These are phyloP conservation scores for Drosophila lowei DNA, from an alignment of 1,140 invertebrate species.

Conservation along the genomic window DNA sequence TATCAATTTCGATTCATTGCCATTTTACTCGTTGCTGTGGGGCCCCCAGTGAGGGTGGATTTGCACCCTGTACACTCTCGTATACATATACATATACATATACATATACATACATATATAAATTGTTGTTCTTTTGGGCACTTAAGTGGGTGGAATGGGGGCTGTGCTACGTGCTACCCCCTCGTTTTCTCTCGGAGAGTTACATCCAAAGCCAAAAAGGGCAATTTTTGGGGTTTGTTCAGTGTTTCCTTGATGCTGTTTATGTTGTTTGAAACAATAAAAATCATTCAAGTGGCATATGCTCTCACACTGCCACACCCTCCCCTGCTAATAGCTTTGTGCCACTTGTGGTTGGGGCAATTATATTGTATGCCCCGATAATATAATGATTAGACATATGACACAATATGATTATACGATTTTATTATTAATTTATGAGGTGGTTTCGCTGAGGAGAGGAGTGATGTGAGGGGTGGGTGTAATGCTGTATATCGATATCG, in stretches of 20 bases:
- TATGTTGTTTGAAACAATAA: conserved; percentile 42
- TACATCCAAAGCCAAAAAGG: conserved; percentile 38
- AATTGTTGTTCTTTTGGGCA: conserved; percentile 68
- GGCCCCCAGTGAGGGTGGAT: conserved; percentile 68
- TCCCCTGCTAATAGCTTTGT: conserved; percentile 31
- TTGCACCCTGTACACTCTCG: conserved; percentile 42
- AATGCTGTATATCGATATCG: conserved; percentile 17
- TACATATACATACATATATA: conserved; percentile 28
- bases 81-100: not conserved
- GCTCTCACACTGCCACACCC: conserved; percentile 12
- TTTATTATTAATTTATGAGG: conserved; percentile 54
- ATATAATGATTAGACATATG: conserved; percentile 45
- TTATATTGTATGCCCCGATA: conserved; percentile 38
- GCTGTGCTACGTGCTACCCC: conserved; percentile 26
- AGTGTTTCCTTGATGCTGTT: conserved; percentile 32
- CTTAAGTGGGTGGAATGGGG: conserved; percentile 58
- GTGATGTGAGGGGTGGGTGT: not conserved
- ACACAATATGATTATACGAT: conserved; percentile 53
- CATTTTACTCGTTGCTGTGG: conserved; percentile 43
- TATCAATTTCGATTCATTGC: conserved; percentile 80
- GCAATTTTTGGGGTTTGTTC: conserved; percentile 62
- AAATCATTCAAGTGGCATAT: conserved; percentile 57
- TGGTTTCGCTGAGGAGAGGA: not conserved
- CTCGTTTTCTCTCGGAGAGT: not conserved
- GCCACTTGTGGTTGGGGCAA: conserved; percentile 43